Conservation (phyloP, 2,888 invertebrate genomes). For the Arenicola marina region DNA sequence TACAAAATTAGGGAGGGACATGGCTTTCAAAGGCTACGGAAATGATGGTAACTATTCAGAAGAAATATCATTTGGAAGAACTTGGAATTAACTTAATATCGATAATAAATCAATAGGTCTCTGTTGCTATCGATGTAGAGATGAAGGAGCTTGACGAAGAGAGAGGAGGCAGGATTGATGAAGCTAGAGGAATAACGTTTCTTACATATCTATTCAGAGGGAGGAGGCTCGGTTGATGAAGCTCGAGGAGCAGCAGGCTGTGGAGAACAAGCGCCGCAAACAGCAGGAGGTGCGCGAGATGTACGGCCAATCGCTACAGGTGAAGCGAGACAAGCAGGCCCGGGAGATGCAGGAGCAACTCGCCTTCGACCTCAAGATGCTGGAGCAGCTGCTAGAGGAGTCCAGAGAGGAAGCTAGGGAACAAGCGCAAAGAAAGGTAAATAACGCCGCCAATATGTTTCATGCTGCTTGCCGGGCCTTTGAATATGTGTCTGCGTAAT, state of each 20-base stretch:
- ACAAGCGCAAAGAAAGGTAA: conserved; percentile 55
- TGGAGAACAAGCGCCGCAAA: conserved; percentile 50
- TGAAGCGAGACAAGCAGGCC: conserved; percentile 57
- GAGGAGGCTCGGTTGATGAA: conserved; percentile 54
- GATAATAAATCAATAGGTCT: too few species aligned
- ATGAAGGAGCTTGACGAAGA: too few species aligned
- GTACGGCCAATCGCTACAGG: conserved; percentile 48
- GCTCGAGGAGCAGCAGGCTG: conserved; percentile 52
- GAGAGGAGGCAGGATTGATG: background rate
- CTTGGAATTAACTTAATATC: too few species aligned
- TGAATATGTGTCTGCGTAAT: too few species aligned
- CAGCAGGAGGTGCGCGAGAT: conserved; percentile 52
- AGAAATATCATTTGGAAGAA: too few species aligned
- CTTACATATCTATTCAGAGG: conserved; percentile 41
- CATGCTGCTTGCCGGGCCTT: too few species aligned
- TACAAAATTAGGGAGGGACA: too few species aligned
- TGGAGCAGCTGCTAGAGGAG: conserved; percentile 57
- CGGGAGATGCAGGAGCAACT: conserved; percentile 58
- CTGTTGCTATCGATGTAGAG: too few species aligned
- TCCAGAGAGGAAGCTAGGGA: conserved; percentile 57
- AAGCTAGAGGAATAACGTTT: background rate
- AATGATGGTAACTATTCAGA: too few species aligned
- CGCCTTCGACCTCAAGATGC: conserved; percentile 59
- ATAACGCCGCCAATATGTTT: too few species aligned
- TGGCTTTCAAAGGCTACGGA: too few species aligned